A percentile compares a stretch with the other conserved stretches of the same genome.
These are phyloP conservation scores for Hybognathus amarus DNA, from an alignment of 2,797 vertebrate species.

Conservation along the genomic window DNA sequence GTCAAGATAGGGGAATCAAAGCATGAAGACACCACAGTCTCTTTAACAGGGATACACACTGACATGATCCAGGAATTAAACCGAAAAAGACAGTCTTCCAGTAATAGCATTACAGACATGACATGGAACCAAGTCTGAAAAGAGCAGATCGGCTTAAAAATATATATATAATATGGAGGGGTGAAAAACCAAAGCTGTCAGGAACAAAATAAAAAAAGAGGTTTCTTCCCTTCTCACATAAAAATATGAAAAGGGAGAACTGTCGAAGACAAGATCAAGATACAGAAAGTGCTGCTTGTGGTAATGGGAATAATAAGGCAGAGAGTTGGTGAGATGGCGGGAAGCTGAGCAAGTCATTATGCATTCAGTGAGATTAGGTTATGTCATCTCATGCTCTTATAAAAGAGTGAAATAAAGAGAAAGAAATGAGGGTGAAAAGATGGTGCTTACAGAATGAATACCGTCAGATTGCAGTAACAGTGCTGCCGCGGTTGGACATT, in stretches of 20 bases:
- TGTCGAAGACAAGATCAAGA: conserved; percentile 18
- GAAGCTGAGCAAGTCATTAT: conserved; percentile 52
- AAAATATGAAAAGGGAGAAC: conserved; percentile 13
- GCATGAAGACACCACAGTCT: conserved; percentile 3
- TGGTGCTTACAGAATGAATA: conserved; percentile 33
- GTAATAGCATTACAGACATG: conserved; percentile 29
- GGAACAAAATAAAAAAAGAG: background rate
- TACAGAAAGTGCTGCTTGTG: conserved; percentile 13
- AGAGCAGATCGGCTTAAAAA: conserved; percentile 30
- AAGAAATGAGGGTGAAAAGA: conserved; percentile 10
- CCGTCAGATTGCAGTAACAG: conserved; percentile 34
- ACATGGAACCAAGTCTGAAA: conserved; percentile 26
- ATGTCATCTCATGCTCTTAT: conserved; percentile 53
- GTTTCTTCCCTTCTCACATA: background rate
- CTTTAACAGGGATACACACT: background rate
- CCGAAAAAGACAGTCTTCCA: background rate
- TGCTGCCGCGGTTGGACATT: conserved; percentile 47
- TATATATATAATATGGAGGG: background rate
- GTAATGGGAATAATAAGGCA: conserved; percentile 43
- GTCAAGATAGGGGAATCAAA: conserved; percentile 25
- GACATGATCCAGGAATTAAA: conserved; percentile 39
- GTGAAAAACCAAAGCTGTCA: conserved; percentile 1
- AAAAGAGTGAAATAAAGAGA: conserved; percentile 36
- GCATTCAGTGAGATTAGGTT: conserved; percentile 59
- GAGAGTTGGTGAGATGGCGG: conserved; percentile 33